Evolutionary conservation across 2,113 vertebrate genomes (phyloP).

Genomic region (Cnemophilus loriae): DNA sequence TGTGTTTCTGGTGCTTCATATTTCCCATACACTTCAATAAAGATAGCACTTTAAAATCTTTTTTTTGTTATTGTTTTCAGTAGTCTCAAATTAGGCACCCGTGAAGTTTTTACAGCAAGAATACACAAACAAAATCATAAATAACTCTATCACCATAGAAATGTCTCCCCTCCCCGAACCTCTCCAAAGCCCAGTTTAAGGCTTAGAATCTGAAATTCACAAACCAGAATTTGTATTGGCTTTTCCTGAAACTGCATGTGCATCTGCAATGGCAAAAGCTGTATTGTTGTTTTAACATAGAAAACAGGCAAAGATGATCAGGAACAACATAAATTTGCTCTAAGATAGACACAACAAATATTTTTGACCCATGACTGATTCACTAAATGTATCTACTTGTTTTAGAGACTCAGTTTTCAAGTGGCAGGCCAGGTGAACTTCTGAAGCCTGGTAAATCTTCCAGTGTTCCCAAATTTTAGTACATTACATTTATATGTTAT

Average conservation of each 20-base stretch:
- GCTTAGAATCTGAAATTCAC: not conserved
- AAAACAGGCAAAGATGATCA: not conserved
- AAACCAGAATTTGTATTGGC: not conserved
- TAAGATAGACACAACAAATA: not conserved
- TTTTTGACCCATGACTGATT: not conserved
- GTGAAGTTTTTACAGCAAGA: not conserved
- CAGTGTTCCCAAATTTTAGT: not conserved
- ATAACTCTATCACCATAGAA: not conserved
- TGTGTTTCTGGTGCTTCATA: not conserved
- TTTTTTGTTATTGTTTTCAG: not conserved
- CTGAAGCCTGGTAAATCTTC: not conserved
- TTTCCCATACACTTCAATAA: not conserved
- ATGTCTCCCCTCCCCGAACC: fast-evolving
- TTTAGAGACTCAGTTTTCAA: not conserved
- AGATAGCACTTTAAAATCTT: not conserved
- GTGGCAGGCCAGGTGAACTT: not conserved
- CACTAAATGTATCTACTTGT: not conserved
- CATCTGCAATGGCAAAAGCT: not conserved
- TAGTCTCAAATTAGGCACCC: not conserved
- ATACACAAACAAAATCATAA: not conserved
- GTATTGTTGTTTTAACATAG: not conserved
- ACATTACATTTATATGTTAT: fast-evolving
- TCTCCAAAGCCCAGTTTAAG: not conserved
- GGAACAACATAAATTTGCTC: not conserved
- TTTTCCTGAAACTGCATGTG: not conserved